These are phyloP conservation scores for Actinostola sp. DNA, from an alignment of 92 coral and sea anemone genomes.

Conservation along the genomic window DNA sequence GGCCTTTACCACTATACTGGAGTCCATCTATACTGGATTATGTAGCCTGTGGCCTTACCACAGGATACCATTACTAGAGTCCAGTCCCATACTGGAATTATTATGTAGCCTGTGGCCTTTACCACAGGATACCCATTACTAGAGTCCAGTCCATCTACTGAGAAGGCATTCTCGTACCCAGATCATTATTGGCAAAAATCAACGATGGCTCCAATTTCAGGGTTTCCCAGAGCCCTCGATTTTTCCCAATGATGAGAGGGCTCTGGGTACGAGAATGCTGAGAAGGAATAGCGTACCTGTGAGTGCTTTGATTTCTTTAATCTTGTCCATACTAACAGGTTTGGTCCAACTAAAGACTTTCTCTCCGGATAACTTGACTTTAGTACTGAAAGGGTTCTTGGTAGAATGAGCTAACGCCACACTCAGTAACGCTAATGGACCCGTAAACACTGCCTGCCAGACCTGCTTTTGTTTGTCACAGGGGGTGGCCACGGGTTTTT, in stretches of 20 bases:
- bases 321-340: conserved; percentile 66
- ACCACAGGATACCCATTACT: too few relatives aligned
- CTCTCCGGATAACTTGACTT: conserved; percentile 75
- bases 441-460: conserved; percentile 82
- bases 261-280: background rate
- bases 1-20: too few relatives aligned
- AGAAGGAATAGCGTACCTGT: conserved; percentile 79
- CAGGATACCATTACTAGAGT: too few relatives aligned
- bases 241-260: background rate
- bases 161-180: too few relatives aligned
- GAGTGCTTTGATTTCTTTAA: conserved; percentile 79
- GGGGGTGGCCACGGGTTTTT: conserved; percentile 88
- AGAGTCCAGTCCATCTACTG: too few relatives aligned
- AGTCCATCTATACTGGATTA: too few relatives aligned
- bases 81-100: too few relatives aligned
- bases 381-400: conserved; percentile 78
- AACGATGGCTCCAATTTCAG: too few relatives aligned
- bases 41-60: too few relatives aligned
- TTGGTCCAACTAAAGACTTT: conserved; percentile 88
- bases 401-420: conserved; percentile 71
- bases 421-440: conserved; percentile 85
- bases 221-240: too few relatives aligned
- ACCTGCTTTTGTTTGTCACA: conserved; percentile 84
- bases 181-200: too few relatives aligned
- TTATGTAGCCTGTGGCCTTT: too few relatives aligned